Evolutionary conservation across 2,888 invertebrate genomes (phyloP), one percentile per base, ranked within the genome.

Genomic region (Chrysodeixis includens): DNA sequence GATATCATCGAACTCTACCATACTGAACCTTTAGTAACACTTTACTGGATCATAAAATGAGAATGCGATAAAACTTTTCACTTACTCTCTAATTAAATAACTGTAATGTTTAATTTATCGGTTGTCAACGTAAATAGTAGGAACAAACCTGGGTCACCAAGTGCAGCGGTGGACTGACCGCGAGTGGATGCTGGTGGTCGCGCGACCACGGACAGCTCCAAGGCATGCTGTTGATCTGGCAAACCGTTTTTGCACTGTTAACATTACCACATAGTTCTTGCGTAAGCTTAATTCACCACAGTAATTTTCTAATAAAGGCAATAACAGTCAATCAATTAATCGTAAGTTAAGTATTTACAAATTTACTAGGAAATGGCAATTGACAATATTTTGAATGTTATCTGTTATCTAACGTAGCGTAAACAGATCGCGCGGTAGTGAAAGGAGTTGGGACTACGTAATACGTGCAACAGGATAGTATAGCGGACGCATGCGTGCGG

Each of bases 191-290:
- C 85, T 88, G 92, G 61, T 90, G 91, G 71, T 90, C 90, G 57
- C 90, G 90, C 69, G 94, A 93, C 94, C 95, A 95, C 81, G 93
- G 93, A 74, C 94, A 95, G 71, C 82, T 92, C 94, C 93, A 94
- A 80, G 94, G 92, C 94, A 94, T 94, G 66, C 73, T 83, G 75
- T 80, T 76, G 79, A 74, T 81, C 66, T 78, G 78, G 74, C 69
- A 69, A 79, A 82, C 71, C 76, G 83, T 84, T 79, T 83, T 77
- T 83, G 82, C 83, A 87, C 85, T 84, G 67, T 69, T 86, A 83
- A 87, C 83, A 86, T 83, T 82, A 83, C 67, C 82, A 83, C 82
- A 83, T 72, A 74, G 79, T 74, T 79, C 74, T 58, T 74, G 75
- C 71, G 78, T 40, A 18, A 16, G 30, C 80, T 76, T 74, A 69